Evolutionary conservation across 2,797 vertebrate genomes (phyloP), one percentile per base, ranked within the genome.

Genomic region (Streptopelia turtur): DNA sequence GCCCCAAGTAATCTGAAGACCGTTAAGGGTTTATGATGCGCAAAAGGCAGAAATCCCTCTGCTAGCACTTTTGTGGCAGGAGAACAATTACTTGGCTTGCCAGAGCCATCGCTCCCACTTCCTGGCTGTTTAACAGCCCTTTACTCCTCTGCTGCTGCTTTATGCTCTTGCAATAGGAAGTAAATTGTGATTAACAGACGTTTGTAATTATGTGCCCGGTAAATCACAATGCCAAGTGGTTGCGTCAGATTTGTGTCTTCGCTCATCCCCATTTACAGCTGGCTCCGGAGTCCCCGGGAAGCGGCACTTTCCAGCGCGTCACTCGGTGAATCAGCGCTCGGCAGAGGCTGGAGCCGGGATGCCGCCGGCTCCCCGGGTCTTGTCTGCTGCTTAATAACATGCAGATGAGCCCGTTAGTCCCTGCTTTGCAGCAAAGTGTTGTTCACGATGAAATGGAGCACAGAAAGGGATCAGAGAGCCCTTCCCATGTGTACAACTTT

Each of bases 11-110:
- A 39, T 64, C 70, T 87, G 83, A 72, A 65, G 47, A 20, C 16
- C 1, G 10, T 10, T 83, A 41, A 33, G 76, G 28, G 52, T 63
- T 95, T 65, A 43, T 2, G 22, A 60, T 63, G 74, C 77, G 31
- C 94, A 79, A 83, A 37, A 37, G 86, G 74, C 91, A 96, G 88
- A 94, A 89, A 90, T 93, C 93, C 93, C 83, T 88, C 83, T n/a
- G 66, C 70, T 76, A 81, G 80, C 70, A 55, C 80, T 92, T 70
- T 16, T 0, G 16, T 80, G 77, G 88, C 88, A 90, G 74, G 31
- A 66, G 88, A 90, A n/a, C 64, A 70, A 87, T 74, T 59, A 13
- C 77, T 90, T 4, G 13, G 52, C 47, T 69, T 76, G 95, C 94
- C 91, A 93, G 84, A 94, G 92, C 85, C 87, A 39, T n/a, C 5